Evolutionary conservation across 2,113 vertebrate species (phyloP).

Genomic region (Puma concolor): DNA sequence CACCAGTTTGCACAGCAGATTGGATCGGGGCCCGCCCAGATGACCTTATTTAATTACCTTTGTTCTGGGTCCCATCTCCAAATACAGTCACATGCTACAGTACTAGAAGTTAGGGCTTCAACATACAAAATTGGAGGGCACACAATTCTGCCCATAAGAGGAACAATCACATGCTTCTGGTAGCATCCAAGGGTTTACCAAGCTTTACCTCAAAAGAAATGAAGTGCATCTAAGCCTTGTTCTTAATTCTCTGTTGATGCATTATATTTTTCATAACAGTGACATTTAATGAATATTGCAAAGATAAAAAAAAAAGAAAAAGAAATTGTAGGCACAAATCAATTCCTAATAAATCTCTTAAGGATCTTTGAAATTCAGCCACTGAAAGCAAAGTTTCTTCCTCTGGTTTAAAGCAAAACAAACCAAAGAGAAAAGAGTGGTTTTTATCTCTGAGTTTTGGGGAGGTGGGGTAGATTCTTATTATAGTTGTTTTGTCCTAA

Average conservation of each 20-base stretch:
- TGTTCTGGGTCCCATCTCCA: background rate
- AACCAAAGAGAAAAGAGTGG: background rate
- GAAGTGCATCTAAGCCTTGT: constrained; percentile 65
- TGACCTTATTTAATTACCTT: background rate
- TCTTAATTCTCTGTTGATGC: constrained; percentile 47
- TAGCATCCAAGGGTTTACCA: constrained; percentile 49
- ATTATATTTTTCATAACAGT: constrained; percentile 50
- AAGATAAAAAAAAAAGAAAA: background rate
- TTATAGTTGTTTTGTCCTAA: background rate
- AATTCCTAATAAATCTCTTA: constrained; percentile 47
- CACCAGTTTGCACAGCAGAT: background rate
- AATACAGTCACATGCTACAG: background rate
- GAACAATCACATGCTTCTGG: background rate
- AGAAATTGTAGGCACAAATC: background rate
- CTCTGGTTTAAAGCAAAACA: background rate
- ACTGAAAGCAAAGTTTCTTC: constrained; percentile 54
- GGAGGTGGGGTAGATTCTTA: background rate
- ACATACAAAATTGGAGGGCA: background rate
- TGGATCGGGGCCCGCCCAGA: background rate
- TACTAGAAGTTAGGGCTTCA: background rate
- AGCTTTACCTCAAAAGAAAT: background rate
- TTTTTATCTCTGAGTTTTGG: background rate
- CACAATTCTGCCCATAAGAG: background rate
- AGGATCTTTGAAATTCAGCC: background rate
- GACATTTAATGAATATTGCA: constrained; percentile 44